Percentiles rank a stretch among this genome's conserved stretches.
phyloP scores from a whole-genome alignment of 2,113 vertebrate species.

The Jacana jacana region DNA sequence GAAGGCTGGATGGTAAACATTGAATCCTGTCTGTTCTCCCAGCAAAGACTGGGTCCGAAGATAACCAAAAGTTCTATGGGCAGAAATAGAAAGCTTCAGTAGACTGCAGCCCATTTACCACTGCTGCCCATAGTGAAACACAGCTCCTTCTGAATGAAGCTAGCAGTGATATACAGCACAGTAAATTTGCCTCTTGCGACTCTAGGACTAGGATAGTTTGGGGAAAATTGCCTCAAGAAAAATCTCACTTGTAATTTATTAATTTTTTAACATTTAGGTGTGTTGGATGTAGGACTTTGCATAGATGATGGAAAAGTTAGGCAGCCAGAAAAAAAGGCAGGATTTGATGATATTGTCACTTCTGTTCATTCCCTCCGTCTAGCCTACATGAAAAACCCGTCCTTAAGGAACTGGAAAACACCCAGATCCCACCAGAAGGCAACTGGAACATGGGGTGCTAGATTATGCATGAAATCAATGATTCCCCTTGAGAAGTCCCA shows the following conservation, averaged over 20 bases:
- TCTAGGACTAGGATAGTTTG: not conserved
- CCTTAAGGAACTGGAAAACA: not conserved
- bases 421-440: not conserved
- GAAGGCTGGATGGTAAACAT: not conserved
- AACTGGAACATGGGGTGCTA: not conserved
- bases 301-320: not conserved
- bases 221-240: not conserved
- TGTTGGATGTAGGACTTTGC: not conserved
- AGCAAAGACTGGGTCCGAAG: not conserved
- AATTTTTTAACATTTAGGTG: not conserved
- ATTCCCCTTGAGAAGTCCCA: not conserved
- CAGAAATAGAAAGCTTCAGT: not conserved
- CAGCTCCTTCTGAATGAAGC: not conserved
- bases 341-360: not conserved
- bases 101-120: not conserved
- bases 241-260: not conserved
- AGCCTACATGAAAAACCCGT: not conserved
- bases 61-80: not conserved
- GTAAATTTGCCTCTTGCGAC: slow-evolving; percentile 6
- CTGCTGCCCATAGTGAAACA: not conserved
- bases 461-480: not conserved
- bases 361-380: not conserved
- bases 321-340: not conserved
- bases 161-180: not conserved
- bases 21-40: not conserved